phyloP scores from a whole-genome alignment of 1,140 invertebrate genomes.

The Parapsyche elsis region DNA sequence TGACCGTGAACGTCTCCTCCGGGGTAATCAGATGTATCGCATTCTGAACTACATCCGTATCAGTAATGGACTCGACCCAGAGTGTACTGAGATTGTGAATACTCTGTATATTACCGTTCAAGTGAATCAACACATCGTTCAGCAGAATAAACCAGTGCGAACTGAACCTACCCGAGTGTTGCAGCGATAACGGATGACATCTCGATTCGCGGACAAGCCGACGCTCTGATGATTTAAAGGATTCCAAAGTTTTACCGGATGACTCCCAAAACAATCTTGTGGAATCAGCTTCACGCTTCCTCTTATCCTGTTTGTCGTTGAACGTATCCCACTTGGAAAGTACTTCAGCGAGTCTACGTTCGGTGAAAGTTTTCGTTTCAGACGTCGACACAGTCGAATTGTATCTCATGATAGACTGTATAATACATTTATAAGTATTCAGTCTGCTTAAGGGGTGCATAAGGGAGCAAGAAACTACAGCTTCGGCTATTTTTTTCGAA shows the following conservation, averaged over 20 bases:
- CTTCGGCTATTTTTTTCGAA: constrained; percentile 69
- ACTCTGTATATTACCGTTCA: constrained; percentile 71
- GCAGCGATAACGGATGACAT: constrained; percentile 74
- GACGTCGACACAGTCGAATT: constrained; percentile 61
- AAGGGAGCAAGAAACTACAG: constrained; percentile 69
- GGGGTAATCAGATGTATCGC: constrained; percentile 78
- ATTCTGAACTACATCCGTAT: constrained; percentile 69
- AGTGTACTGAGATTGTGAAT: constrained; percentile 78
- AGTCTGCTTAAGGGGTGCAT: constrained; percentile 71
- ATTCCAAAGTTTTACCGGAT: constrained; percentile 72
- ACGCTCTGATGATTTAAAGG: constrained; percentile 74
- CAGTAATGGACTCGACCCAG: constrained; percentile 78
- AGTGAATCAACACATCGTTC: constrained; percentile 79
- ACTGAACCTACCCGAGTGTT: constrained; percentile 75
- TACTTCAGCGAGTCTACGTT: constrained; percentile 65
- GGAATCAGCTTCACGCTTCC: constrained; percentile 73
- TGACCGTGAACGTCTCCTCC: constrained; percentile 79
- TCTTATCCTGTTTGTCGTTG: constrained; percentile 72
- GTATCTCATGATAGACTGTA: constrained; percentile 64
- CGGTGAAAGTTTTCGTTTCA: constrained; percentile 60
- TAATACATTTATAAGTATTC: constrained; percentile 69
- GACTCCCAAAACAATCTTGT: constrained; percentile 84
- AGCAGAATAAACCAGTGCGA: constrained; percentile 83
- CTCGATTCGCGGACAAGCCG: constrained; percentile 83
- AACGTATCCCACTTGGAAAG: constrained; percentile 71